Conservation (phyloP, 2,888 invertebrate species). For the Eupsilia transversa region DNA sequence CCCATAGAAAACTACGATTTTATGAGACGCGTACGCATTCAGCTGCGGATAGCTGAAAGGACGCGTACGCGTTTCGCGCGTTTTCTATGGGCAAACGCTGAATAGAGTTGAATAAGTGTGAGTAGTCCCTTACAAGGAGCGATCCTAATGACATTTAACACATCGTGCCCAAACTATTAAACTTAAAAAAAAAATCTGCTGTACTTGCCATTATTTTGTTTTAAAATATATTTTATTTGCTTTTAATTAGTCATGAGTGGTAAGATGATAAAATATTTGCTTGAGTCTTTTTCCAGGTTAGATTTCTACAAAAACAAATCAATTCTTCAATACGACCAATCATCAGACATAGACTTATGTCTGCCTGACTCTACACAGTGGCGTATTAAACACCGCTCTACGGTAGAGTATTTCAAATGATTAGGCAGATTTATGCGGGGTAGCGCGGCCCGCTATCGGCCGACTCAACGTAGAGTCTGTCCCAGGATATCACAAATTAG, state of each 20-base stretch:
- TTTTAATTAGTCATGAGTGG: not conserved
- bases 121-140: too few species aligned
- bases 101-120: too few species aligned
- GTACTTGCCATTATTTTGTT: too few species aligned
- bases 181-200: too few species aligned
- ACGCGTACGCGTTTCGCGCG: too few species aligned
- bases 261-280: not conserved
- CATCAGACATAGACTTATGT: constrained; percentile 41
- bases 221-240: not conserved
- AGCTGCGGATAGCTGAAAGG: too few species aligned
- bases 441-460: constrained; percentile 51
- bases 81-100: too few species aligned
- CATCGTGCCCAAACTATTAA: not conserved
- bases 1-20: too few species aligned
- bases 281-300: not conserved
- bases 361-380: constrained; percentile 46
- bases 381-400: constrained; percentile 73
- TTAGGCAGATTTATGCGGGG: constrained; percentile 83
- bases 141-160: not conserved
- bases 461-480: constrained; percentile 43
- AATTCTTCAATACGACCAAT: constrained; percentile 27
- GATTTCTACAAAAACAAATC: constrained; percentile 8
- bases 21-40: too few species aligned
- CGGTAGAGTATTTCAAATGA: constrained; percentile 81
- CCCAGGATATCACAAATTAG: constrained; percentile 49